Base-by-base conservation (phyloP, 1,140 invertebrate species). In the Diachasma alloeum region DNA sequence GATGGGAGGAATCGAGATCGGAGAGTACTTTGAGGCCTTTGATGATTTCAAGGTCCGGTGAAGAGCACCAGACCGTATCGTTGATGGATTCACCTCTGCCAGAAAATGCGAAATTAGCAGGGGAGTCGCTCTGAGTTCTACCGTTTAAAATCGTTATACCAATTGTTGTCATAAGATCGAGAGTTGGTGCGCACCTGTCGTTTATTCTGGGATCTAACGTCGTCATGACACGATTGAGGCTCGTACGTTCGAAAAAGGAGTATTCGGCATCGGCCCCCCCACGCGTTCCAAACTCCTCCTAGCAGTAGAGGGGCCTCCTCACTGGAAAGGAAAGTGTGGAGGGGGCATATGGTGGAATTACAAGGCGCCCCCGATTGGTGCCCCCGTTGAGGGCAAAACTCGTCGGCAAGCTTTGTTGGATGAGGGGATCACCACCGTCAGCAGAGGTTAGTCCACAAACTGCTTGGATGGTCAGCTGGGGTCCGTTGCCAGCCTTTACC, bases 201-300 rank as follows among this genome's bases (percentile, higher is more conserved):
- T 17, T 67, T 10, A 46, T 44, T 13, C 8, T 11, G 4, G 22
- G 13, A 22, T 75, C 63, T 0, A 44, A 19, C 4, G 59, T 22
- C 19, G 22, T n/a, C 24, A 59, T 75, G 9, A 11, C 19, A 17
- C 26, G 19, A 17, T 17, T 22, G 0, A 75, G 46, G n/a, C 26
- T n/a, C 17, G 75, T 72, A 4, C n/a, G 26, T 56, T 37, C 46
- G 6, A 72, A 22, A 26, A 76, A 19, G 9, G 71, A 67, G 6
- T 71, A 31, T 2, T 24, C 68, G 2, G 31, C 39, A 17, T 15
- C 2, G 24, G 42, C 75, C 75, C 19, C 71, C 39, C 17, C 75
- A n/a, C 3, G 75, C 67, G 37, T 76, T 76, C 24, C 71, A 76
- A 5, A 72, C 75, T n/a, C 46, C 68, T 2, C 44, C 48, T 1